phyloP scores from a whole-genome alignment of 2,113 vertebrate species.

The Madoqua kirkii region DNA sequence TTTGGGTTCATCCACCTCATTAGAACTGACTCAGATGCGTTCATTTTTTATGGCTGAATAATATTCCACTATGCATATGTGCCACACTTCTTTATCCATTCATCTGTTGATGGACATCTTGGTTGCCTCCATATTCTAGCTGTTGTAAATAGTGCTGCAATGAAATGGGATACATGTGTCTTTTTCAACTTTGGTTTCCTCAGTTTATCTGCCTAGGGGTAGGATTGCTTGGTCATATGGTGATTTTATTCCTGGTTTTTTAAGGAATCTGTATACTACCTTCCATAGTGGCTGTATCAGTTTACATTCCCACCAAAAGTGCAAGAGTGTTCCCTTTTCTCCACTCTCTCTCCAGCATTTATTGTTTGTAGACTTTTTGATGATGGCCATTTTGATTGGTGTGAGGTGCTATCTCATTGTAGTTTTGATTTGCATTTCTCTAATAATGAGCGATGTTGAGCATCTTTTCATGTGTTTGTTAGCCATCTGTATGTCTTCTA shows the following conservation, averaged over 20 bases:
- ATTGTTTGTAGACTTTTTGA: neutral
- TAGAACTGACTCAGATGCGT: neutral
- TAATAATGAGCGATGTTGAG: neutral
- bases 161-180: neutral
- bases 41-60: neutral
- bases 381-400: neutral
- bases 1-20: neutral
- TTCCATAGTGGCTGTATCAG: neutral
- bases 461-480: neutral
- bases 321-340: neutral
- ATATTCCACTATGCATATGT: neutral
- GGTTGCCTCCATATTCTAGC: neutral
- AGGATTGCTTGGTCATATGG: neutral
- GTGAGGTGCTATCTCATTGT: neutral
- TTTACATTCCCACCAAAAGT: neutral
- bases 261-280: neutral
- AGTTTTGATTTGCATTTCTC: neutral
- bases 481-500: neutral
- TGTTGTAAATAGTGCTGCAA: neutral
- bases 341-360: neutral
- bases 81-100: neutral
- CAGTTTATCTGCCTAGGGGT: neutral
- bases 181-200: neutral
- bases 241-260: neutral
- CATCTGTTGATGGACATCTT: neutral